A percentile compares a stretch with the other conserved stretches of the same genome.
Conservation (phyloP, 2,113 vertebrate species). For the Nematolebias whitei region DNA sequence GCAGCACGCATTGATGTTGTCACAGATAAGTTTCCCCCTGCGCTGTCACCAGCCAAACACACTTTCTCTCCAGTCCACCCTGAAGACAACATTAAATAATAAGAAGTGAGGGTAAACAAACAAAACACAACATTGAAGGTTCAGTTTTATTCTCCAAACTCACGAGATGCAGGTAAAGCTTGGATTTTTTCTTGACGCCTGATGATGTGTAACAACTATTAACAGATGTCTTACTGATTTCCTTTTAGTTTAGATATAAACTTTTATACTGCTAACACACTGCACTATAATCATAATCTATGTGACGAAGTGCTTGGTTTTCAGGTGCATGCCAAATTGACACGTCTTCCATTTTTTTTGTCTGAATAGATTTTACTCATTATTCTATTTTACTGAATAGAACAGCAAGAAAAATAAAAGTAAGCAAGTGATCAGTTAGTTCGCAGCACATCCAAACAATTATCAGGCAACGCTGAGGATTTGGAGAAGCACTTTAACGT, state of each 20-base stretch:
- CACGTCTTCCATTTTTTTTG: constrained; percentile 12
- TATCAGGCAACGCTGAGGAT: not conserved
- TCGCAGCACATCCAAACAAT: not conserved
- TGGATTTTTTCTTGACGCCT: not conserved
- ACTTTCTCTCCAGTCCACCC: constrained; percentile 89
- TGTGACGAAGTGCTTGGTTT: constrained; percentile 34
- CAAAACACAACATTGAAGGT: not conserved
- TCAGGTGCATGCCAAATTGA: not conserved
- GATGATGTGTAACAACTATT: constrained; percentile 14
- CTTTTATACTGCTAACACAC: constrained; percentile 22
- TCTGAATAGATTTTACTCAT: constrained; percentile 26
- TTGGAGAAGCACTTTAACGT: constrained; percentile 7
- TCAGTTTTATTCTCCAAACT: not conserved
- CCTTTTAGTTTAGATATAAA: not conserved
- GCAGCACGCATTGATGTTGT: constrained; percentile 86
- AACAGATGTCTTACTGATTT: constrained; percentile 9
- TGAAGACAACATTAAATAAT: constrained; percentile 41
- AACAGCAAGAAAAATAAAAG: constrained; percentile 9
- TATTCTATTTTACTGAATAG: constrained; percentile 18
- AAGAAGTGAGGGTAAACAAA: not conserved
- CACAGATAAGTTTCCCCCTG: constrained; percentile 89
- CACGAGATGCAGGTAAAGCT: not conserved
- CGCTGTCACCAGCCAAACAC: constrained; percentile 90
- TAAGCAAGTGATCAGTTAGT: constrained; percentile 38
- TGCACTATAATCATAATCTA: constrained; percentile 27